A percentile compares a stretch with the other conserved stretches of the same genome.
phyloP scores from a whole-genome alignment of 2,113 vertebrate species.

The Empidonax alnorum region DNA sequence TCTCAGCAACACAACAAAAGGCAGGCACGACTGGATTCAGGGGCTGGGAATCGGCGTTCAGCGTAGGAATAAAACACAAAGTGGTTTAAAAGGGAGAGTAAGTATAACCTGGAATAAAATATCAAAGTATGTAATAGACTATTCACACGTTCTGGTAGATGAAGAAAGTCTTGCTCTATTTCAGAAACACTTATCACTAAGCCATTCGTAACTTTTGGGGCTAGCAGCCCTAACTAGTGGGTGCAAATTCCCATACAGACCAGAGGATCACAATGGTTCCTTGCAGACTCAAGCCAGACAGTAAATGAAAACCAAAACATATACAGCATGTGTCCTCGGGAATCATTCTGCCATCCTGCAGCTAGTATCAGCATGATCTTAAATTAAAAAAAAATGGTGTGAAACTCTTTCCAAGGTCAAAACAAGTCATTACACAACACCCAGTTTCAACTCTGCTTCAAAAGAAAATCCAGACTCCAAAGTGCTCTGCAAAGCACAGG shows the following conservation, averaged over 20 bases:
- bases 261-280: background rate
- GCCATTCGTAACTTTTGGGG: background rate
- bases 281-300: background rate
- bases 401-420: background rate
- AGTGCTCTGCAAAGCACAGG: background rate
- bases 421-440: background rate
- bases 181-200: background rate
- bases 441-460: background rate
- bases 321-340: background rate
- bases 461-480: background rate
- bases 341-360: background rate
- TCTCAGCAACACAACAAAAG: constrained; percentile 1
- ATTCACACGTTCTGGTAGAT: background rate
- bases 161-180: background rate
- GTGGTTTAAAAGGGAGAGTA: background rate
- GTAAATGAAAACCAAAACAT: background rate
- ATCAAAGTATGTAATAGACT: background rate
- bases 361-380: background rate
- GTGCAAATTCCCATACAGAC: background rate
- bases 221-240: background rate
- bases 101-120: background rate
- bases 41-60: background rate
- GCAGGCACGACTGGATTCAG: background rate
- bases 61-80: background rate
- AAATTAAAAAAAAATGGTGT: background rate